Evolutionary conservation across 2,888 invertebrate species (phyloP), one percentile per base, ranked within the genome.

Genomic region (Elegia similella): DNA sequence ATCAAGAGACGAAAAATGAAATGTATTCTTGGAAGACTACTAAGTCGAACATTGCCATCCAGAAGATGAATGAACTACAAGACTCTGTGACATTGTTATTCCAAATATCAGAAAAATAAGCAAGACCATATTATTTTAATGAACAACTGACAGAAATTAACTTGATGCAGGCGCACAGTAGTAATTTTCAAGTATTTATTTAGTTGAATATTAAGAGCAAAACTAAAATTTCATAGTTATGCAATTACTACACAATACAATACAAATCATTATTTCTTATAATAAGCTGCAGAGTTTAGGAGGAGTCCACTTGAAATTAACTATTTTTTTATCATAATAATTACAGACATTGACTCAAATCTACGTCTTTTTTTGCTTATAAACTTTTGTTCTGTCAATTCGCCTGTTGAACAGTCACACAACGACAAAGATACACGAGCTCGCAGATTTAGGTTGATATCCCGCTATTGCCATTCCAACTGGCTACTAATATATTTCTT

Each of bases 51-150:
- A 30, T 47, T 12, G 30, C 30, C 30, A 23, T 23, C 46, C 38
- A 38, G 23, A 8, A 38, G 17, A 50, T 17, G 29, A 29, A 23
- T 13, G 42, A 55, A 15, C 16, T 30, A 17, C 16, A 44, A 2
- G 12, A 13, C 13, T 43, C 13, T 15, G 30, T 15, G 10, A 15
- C 17, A 6, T 48, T 50, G 30, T 54, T 42, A 54, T 32, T 54
- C 2, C 32, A 34, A 16, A 52, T 15, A 16, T 34, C 53, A 54
- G 32, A 32, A 16, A 42, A 42, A 52, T 13, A 16, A 32, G 43
- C 54, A 32, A 43, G 44, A 54, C 13, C 32, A 6, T 50, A 44
- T 30, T 44, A 44, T 53, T 42, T 54, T 16, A 44, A 44, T 44
- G 34, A 12, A 38, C 38, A 38, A 38, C 38, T n/a, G 12, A n/a